Evolutionary conservation across 2,888 invertebrate genomes (phyloP).

Genomic region (Hyles lineata): DNA sequence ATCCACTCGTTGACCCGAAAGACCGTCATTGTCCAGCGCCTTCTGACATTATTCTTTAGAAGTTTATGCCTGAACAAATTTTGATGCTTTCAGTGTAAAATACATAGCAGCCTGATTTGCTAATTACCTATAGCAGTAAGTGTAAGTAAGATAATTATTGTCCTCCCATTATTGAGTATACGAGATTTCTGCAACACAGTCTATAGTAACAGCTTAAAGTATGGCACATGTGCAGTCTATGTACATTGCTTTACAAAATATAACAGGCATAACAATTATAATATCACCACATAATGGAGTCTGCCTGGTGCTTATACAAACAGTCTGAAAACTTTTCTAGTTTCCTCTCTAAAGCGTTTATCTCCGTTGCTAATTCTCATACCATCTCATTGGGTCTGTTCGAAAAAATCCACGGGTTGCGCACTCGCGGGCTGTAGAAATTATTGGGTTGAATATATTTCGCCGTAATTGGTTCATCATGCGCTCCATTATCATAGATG

Average conservation of each 20-base stretch:
- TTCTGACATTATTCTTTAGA: too few species aligned
- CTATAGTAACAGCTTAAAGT: neutral
- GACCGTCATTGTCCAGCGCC: too few species aligned
- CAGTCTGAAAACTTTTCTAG: conserved; percentile 81
- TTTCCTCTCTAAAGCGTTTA: conserved; percentile 82
- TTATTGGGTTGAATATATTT: conserved; percentile 80
- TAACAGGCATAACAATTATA: conserved; percentile 11
- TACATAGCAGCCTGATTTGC: too few species aligned
- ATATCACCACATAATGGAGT: conserved; percentile 86
- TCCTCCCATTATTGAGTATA: too few species aligned
- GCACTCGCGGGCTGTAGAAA: conserved; percentile 77
- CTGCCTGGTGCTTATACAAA: conserved; percentile 82
- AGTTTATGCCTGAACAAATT: too few species aligned
- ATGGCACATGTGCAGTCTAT: conserved; percentile 28
- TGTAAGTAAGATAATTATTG: too few species aligned
- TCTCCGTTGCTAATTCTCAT: conserved; percentile 84
- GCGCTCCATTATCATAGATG: conserved; percentile 70
- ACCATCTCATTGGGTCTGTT: conserved; percentile 80
- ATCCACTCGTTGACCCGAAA: too few species aligned
- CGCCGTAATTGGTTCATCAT: conserved; percentile 74
- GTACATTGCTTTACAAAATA: conserved; percentile 28
- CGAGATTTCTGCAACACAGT: too few species aligned
- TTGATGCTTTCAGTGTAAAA: too few species aligned
- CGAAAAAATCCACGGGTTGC: conserved; percentile 77
- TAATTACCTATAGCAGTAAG: too few species aligned